Percentiles rank a stretch among this genome's conserved stretches.
phyloP scores from a whole-genome alignment of 1,140 invertebrate species.

The Aphidius gifuensis region DNA sequence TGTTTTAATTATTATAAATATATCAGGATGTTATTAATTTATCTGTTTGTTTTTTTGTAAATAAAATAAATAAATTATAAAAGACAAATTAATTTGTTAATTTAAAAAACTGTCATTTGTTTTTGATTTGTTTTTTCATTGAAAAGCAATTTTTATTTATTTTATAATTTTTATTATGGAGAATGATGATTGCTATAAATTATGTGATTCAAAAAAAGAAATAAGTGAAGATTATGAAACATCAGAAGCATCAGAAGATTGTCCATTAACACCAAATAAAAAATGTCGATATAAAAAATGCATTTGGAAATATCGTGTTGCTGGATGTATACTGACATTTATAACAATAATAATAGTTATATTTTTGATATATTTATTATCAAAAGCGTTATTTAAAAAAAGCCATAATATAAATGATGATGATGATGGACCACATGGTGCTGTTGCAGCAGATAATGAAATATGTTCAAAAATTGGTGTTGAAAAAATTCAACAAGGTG shows the following conservation, averaged over 20 bases:
- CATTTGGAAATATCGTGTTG: not conserved
- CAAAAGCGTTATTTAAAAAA: too few species aligned
- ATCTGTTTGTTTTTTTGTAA: too few species aligned
- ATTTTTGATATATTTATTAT: not conserved
- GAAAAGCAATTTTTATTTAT: too few species aligned
- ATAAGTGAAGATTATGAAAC: not conserved
- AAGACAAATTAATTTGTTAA: too few species aligned
- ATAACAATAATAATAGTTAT: not conserved
- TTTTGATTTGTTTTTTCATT: not conserved
- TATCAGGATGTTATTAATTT: too few species aligned
- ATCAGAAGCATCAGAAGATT: constrained; percentile 5
- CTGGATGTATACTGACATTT: not conserved
- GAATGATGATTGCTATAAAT: constrained; percentile 5
- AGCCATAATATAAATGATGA: too few species aligned
- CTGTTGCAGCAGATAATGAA: constrained; percentile 68
- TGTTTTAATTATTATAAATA: too few species aligned
- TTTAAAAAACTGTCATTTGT: not conserved
- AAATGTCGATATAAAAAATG: constrained; percentile 3
- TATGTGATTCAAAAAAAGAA: not conserved
- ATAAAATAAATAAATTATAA: not conserved
- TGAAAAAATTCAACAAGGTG: constrained; percentile 63
- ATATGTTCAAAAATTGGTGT: constrained; percentile 72
- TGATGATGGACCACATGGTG: constrained; percentile 58
- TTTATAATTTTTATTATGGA: not conserved
- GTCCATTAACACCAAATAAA: constrained; percentile 8